These are phyloP conservation scores for Melangyna quadrimaculata DNA, from an alignment of 2,888 invertebrate species.

Conservation along the genomic window DNA sequence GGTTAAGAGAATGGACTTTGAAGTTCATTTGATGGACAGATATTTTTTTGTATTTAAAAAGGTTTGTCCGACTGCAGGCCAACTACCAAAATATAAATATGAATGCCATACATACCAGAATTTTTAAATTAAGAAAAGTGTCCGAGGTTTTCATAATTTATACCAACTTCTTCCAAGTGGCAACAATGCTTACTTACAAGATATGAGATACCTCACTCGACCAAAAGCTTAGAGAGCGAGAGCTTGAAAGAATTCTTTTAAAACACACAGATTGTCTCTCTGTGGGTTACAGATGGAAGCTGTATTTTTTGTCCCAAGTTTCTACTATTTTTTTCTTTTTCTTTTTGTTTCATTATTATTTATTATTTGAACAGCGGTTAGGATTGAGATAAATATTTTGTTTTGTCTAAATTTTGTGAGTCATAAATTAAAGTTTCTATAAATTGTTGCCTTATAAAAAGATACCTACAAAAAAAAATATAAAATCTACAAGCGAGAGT, in stretches of 20 bases:
- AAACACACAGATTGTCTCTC: neutral
- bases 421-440: constrained; percentile 51
- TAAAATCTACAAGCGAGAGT: constrained; percentile 51
- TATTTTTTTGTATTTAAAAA: too few species aligned
- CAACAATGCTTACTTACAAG: neutral
- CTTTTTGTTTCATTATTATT: neutral
- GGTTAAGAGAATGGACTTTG: too few species aligned
- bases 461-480: neutral
- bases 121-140: too few species aligned
- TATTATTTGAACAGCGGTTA: constrained; percentile 29
- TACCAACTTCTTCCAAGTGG: neutral
- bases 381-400: constrained; percentile 19
- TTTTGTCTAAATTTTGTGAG: constrained; percentile 13
- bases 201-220: neutral
- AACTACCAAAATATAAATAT: too few species aligned
- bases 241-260: constrained; percentile 32
- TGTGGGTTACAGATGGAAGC: constrained; percentile 49
- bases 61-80: too few species aligned
- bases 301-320: constrained; percentile 32
- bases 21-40: too few species aligned
- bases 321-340: constrained; percentile 1
- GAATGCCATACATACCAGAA: too few species aligned
- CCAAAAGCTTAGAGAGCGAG: neutral
- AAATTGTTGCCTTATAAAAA: neutral
- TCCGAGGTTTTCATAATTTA: too few species aligned